Evolutionary conservation across 2,888 invertebrate species (phyloP).

Genomic region (Venustoraphidia nigricollis): DNA sequence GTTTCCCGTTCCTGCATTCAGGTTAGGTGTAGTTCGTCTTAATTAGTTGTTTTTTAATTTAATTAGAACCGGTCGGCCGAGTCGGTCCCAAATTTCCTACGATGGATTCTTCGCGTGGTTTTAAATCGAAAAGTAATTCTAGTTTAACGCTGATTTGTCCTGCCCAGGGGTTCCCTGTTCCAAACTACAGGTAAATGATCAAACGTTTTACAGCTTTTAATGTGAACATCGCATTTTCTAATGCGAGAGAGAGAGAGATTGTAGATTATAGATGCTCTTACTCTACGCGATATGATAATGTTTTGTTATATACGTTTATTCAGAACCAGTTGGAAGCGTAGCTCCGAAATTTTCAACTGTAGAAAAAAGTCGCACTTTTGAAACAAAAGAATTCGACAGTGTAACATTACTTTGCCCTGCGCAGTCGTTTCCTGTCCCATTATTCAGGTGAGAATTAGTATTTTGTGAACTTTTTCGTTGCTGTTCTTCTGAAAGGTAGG

Average conservation of each 20-base stretch:
- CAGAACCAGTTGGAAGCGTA: conserved; percentile 36
- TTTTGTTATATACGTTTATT: conserved; percentile 10
- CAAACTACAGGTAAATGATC: conserved; percentile 47
- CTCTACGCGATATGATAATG: conserved; percentile 11
- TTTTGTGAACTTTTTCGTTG: too few relatives aligned
- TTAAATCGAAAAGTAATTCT: conserved; percentile 32
- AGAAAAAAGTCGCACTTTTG: background rate
- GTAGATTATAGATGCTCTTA: too few relatives aligned
- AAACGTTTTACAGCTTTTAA: conserved; percentile 2
- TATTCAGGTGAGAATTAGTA: conserved; percentile 34
- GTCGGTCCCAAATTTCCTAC: conserved; percentile 46
- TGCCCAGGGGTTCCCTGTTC: conserved; percentile 61
- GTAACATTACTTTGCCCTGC: conserved; percentile 50
- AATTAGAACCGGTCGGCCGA: conserved; percentile 39
- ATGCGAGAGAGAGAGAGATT: too few relatives aligned
- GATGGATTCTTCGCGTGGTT: conserved; percentile 46
- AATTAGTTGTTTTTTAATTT: conserved; percentile 6
- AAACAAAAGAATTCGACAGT: conserved; percentile 24
- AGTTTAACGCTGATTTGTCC: conserved; percentile 54
- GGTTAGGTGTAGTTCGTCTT: conserved; percentile 24
- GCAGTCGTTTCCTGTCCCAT: conserved; percentile 52
- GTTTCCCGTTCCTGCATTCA: conserved; percentile 40
- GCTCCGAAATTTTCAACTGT: conserved; percentile 35
- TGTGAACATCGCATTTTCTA: too few relatives aligned
- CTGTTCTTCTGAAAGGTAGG: too few relatives aligned